Percentiles rank a stretch among this genome's conserved stretches.
Evolutionary conservation across 1,140 invertebrate genomes (phyloP).

Genomic region (Ephestia elutella): DNA sequence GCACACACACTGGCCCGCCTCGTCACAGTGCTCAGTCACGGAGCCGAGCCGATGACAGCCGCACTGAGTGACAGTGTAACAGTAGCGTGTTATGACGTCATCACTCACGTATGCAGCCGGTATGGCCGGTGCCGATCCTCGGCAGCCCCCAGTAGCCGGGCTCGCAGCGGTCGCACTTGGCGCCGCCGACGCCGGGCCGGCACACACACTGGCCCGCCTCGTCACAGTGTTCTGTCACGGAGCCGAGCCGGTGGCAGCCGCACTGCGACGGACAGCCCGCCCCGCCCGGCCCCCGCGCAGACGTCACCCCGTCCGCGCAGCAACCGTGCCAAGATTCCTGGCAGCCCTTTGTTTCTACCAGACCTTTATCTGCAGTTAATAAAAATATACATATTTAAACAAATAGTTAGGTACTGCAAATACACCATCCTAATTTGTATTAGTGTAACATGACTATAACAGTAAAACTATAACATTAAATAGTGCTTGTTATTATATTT

Average conservation of each 20-base stretch:
- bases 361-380: conserved; percentile 51
- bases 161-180: conserved; percentile 86
- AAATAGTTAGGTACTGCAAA: not conserved
- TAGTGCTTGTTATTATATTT: too few relatives aligned
- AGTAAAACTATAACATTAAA: too few relatives aligned
- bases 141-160: conserved; percentile 90
- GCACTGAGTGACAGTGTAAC: too few relatives aligned
- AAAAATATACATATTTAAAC: not conserved
- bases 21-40: conserved; percentile 87
- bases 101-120: conserved; percentile 89
- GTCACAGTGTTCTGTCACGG: conserved; percentile 82
- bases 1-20: conserved; percentile 88
- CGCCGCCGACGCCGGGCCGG: conserved; percentile 87
- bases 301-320: conserved; percentile 89
- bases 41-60: too few relatives aligned
- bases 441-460: too few relatives aligned
- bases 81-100: too few relatives aligned
- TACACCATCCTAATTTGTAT: too few relatives aligned
- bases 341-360: conserved; percentile 76
- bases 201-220: conserved; percentile 88
- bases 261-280: conserved; percentile 84
- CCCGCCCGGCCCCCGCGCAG: conserved; percentile 84
- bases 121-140: conserved; percentile 79
- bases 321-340: conserved; percentile 88
- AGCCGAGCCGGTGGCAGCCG: conserved; percentile 85